These are phyloP conservation scores for Pardalotus punctatus DNA, from an alignment of 2,113 vertebrate genomes.

Conservation along the genomic window DNA sequence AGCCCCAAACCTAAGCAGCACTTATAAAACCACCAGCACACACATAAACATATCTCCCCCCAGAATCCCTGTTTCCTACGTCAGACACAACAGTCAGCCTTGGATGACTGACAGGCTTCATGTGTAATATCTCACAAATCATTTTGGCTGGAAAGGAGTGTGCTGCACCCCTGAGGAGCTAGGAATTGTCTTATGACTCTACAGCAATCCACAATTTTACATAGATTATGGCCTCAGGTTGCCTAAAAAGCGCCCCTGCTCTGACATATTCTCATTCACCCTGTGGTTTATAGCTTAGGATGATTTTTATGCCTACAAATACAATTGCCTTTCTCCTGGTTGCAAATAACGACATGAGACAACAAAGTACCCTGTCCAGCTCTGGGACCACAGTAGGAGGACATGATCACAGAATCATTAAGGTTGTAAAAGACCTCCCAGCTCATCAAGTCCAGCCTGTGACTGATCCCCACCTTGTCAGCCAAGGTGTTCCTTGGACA, in stretches of 20 bases:
- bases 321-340: neutral
- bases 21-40: neutral
- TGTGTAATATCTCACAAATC: neutral
- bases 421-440: neutral
- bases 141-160: accelerated
- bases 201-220: neutral
- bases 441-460: neutral
- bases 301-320: neutral
- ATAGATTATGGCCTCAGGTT: neutral
- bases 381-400: neutral
- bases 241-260: neutral
- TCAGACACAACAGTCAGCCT: neutral
- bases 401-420: neutral
- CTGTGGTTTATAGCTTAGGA: neutral
- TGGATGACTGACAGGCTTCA: neutral
- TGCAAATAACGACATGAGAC: neutral
- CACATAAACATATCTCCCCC: neutral
- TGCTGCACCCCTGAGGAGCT: neutral
- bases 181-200: neutral
- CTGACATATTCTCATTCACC: accelerated
- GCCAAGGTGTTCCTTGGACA: neutral
- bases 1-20: neutral
- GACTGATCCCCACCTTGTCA: neutral
- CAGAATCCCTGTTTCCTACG: neutral
- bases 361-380: neutral